Conservation (phyloP, 2,113 vertebrate species). For the Thermophis baileyi region DNA sequence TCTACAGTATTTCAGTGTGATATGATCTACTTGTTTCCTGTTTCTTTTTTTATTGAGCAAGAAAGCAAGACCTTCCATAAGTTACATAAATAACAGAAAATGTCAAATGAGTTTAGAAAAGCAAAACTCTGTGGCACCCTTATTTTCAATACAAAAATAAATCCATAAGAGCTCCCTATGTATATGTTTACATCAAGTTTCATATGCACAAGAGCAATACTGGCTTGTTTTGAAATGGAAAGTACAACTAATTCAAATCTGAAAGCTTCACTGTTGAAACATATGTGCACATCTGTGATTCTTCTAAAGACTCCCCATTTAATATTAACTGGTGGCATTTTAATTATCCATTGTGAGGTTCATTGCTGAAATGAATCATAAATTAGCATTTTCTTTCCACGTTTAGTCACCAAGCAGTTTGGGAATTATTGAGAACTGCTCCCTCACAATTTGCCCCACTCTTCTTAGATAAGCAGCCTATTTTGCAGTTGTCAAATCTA, state of each 20-base stretch:
- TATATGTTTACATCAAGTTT: background rate
- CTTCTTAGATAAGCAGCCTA: conserved; percentile 47
- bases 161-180: background rate
- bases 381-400: conserved; percentile 60
- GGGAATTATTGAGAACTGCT: conserved; percentile 54
- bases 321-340: conserved; percentile 58
- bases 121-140: background rate
- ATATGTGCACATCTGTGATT: conserved; percentile 31
- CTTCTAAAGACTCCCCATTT: conserved; percentile 12
- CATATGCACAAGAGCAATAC: background rate
- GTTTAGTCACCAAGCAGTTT: conserved; percentile 54
- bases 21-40: background rate
- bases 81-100: background rate
- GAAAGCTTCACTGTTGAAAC: conserved; percentile 44
- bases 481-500: conserved; percentile 59
- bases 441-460: conserved; percentile 43
- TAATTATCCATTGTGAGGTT: conserved; percentile 51
- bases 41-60: background rate
- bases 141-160: background rate
- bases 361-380: conserved; percentile 57
- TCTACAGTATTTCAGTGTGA: background rate
- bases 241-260: conserved; percentile 31
- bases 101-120: background rate
- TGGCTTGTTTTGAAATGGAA: conserved; percentile 28
- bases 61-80: background rate